Evolutionary conservation across 2,113 vertebrate species (phyloP).

Genomic region (Daboia siamensis): DNA sequence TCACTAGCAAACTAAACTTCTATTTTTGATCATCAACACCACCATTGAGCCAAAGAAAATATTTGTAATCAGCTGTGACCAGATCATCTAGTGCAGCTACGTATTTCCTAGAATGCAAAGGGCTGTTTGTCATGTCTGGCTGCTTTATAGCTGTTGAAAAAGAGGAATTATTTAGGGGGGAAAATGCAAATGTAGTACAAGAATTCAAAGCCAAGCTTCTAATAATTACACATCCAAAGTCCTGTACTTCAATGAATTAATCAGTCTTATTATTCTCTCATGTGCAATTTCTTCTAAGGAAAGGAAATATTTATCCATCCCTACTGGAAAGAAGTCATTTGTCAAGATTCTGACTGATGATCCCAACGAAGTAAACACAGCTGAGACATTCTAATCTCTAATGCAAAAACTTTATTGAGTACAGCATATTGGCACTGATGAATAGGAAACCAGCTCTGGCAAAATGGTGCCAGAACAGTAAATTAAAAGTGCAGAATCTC

Average conservation of each 20-base stretch:
- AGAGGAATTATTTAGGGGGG: not conserved
- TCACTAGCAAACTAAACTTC: not conserved
- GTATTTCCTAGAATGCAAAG: not conserved
- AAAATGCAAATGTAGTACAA: not conserved
- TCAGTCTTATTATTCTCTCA: not conserved
- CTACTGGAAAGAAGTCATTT: not conserved
- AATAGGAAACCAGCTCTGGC: too few species aligned
- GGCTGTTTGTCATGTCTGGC: not conserved
- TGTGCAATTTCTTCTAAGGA: not conserved
- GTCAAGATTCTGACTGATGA: too few species aligned
- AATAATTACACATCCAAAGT: not conserved
- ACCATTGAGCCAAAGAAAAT: not conserved
- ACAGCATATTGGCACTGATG: too few species aligned
- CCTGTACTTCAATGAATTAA: not conserved
- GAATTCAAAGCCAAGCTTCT: not conserved
- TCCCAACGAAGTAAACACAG: too few species aligned
- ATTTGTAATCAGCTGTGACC: not conserved
- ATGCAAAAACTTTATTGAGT: too few species aligned
- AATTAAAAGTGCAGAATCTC: too few species aligned
- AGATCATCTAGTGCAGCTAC: not conserved
- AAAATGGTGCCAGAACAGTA: too few species aligned
- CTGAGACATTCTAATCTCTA: too few species aligned
- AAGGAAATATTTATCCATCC: not conserved
- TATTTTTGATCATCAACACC: not conserved
- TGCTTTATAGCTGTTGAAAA: not conserved